Evolutionary conservation across 2,888 invertebrate species (phyloP).

Genomic region (Ditula angustiorana): DNA sequence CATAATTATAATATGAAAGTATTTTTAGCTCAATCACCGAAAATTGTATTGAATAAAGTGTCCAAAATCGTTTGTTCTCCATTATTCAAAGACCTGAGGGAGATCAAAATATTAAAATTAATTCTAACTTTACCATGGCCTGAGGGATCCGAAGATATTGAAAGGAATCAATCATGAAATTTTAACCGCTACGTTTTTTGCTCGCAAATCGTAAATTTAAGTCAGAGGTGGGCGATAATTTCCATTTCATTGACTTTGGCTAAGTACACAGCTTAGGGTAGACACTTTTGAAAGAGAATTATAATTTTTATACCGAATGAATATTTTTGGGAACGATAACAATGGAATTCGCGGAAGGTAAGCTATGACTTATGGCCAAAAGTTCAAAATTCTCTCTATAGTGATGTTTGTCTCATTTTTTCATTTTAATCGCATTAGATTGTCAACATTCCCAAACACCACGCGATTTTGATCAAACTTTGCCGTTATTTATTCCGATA

Average conservation of each 20-base stretch:
- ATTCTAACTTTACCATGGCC: slow-evolving; percentile 6
- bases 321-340: too few species aligned
- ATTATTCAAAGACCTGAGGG: background rate
- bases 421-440: too few species aligned
- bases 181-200: background rate
- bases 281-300: background rate
- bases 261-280: background rate
- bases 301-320: background rate
- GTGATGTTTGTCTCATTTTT: too few species aligned
- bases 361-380: too few species aligned
- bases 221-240: slow-evolving; percentile 3
- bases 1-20: too few species aligned
- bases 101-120: slow-evolving; percentile 23
- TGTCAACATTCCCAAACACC: too few species aligned
- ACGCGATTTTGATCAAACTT: too few species aligned
- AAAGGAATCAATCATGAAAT: slow-evolving; percentile 16
- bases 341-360: too few species aligned
- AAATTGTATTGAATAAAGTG: background rate
- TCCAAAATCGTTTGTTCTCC: background rate
- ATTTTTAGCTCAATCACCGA: too few species aligned
- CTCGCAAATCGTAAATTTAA: background rate
- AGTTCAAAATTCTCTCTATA: too few species aligned
- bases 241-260: slow-evolving; percentile 7
- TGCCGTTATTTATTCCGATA: too few species aligned
- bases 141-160: background rate